phyloP scores from a whole-genome alignment of 2,113 vertebrate species.

The Cromileptes altivelis region DNA sequence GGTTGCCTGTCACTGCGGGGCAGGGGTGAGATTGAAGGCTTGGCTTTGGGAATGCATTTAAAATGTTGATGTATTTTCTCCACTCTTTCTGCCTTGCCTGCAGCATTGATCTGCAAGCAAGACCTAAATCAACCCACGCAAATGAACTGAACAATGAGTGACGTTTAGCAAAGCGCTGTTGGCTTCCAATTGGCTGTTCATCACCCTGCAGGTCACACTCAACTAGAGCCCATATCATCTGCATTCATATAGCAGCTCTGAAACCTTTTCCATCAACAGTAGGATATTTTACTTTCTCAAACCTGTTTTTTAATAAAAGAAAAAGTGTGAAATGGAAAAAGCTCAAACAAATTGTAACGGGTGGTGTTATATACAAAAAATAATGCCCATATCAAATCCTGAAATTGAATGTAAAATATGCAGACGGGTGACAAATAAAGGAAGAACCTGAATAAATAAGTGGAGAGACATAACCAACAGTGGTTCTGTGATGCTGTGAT shows the following conservation, averaged over 20 bases:
- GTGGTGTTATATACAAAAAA: too few species aligned
- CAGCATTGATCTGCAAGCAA: conserved; percentile 43
- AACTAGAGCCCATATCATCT: neutral
- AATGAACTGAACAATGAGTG: conserved; percentile 58
- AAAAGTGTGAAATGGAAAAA: neutral
- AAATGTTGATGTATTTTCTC: conserved; percentile 47
- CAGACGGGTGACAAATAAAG: too few species aligned
- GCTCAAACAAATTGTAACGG: neutral
- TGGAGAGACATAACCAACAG: too few species aligned
- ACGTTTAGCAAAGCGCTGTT: conserved; percentile 44
- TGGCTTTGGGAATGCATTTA: conserved; percentile 51
- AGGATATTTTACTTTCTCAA: neutral
- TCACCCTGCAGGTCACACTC: conserved; percentile 45
- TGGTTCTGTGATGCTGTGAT: too few species aligned
- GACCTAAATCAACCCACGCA: conserved; percentile 54
- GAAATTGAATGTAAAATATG: too few species aligned
- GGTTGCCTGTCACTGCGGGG: conserved; percentile 31
- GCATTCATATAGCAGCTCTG: neutral
- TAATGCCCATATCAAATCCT: neutral
- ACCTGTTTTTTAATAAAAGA: neutral
- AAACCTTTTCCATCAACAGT: conserved; percentile 1
- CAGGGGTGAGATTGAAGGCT: conserved; percentile 54
- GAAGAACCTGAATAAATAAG: too few species aligned
- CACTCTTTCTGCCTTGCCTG: conserved; percentile 18
- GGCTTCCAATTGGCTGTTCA: conserved; percentile 38